Evolutionary conservation across 2,888 invertebrate species (phyloP), one percentile per base, ranked within the genome.

Genomic region (Dryococelus australis): DNA sequence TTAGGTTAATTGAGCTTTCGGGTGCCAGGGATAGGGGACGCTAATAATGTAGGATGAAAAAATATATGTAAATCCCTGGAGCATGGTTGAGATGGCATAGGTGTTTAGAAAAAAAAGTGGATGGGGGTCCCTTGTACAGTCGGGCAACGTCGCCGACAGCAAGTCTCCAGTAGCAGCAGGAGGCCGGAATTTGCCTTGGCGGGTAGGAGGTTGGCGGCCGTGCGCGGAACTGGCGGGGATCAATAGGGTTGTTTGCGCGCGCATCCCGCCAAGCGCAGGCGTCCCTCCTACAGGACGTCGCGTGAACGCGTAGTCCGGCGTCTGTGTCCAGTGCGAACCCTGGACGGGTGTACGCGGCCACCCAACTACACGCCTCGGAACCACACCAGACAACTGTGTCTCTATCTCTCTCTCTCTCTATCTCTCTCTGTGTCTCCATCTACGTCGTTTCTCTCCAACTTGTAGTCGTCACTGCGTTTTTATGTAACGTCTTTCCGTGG

Each of bases 281-380:
- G 8, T 65, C 24, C 65, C 24, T 65, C 65, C 65, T 6, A 12
- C 24, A 13, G 20, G 13, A 20, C 65, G 65, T 24, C 10, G 65
- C 65, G 65, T 47, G 47, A 47, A 47, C 47, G 47, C 65, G 65
- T 5, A 8, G 65, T 65, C 20, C 20, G 24, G 65, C 65, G 16
- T 65, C 65, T 47, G 65, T 24, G 65, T 65, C 65, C 65, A 65
- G 65, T 65, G 24, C 65, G 65, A 65, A 65, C 65, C 65, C 65
- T 65, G 65, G 65, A 9, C 65, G 65, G 47, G 65, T 65, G 65
- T 65, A 65, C 65, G 65, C 65, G 65, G 65, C 65, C 65, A 24
- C 65, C 20, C 20, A 65, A 65, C 65, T 24, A 16, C 16, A 13
- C 65, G 65, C 65, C 65, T 65, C 65, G 65, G 65, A 65, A 65